phyloP scores from a whole-genome alignment of 2,888 invertebrate species.

The Nipponacmea schrenckii region DNA sequence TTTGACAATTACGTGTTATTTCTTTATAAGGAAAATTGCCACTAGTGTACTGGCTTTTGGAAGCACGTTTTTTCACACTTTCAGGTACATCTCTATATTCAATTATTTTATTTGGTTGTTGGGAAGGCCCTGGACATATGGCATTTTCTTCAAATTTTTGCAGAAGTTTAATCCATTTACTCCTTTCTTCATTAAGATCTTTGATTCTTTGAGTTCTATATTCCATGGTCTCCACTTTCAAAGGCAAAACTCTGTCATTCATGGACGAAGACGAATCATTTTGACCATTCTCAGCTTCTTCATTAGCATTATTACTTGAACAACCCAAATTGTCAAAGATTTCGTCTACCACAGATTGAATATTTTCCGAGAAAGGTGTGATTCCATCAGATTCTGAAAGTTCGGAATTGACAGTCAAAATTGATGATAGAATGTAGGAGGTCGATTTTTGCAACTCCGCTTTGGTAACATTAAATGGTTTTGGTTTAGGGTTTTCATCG shows the following conservation, averaged over 20 bases:
- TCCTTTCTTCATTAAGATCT: not conserved
- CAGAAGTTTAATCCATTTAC: not conserved
- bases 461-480: not conserved
- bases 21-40: not conserved
- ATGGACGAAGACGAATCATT: not conserved
- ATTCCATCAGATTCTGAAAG: not conserved
- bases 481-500: too few relatives aligned
- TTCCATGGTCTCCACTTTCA: not conserved
- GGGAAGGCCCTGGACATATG: not conserved
- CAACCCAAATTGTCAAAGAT: not conserved
- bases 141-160: not conserved
- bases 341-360: not conserved
- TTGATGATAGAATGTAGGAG: not conserved
- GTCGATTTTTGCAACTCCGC: not conserved
- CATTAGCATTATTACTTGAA: not conserved
- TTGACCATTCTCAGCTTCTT: not conserved
- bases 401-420: not conserved
- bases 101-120: not conserved
- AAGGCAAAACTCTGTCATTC: not conserved
- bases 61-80: not conserved
- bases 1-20: not conserved
- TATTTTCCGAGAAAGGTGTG: not conserved
- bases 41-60: not conserved
- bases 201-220: not conserved
- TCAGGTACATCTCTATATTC: not conserved